Percentiles rank a stretch among this genome's conserved stretches.
phyloP scores from a whole-genome alignment of 2,113 vertebrate genomes.

The Myotis davidii region DNA sequence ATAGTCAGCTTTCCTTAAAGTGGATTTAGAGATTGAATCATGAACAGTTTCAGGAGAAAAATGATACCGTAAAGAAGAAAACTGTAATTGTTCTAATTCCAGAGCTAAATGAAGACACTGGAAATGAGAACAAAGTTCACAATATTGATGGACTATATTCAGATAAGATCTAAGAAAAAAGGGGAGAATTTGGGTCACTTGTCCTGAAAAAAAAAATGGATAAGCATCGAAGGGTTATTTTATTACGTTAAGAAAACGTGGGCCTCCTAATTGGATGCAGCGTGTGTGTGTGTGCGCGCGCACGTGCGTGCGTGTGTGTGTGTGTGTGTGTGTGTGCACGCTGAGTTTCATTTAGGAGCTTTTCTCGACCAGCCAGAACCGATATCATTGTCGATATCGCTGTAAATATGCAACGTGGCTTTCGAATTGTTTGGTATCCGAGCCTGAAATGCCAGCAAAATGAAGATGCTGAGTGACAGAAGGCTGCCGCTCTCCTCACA shows the following conservation, averaged over 20 bases:
- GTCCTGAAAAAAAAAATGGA: not conserved
- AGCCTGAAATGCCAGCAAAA: not conserved
- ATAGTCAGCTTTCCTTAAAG: not conserved
- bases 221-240: not conserved
- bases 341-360: not conserved
- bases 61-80: not conserved
- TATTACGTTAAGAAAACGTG: not conserved
- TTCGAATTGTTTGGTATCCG: constrained; percentile 1
- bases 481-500: too few relatives aligned
- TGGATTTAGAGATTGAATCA: not conserved
- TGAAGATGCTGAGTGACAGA: not conserved
- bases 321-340: too few relatives aligned
- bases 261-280: not conserved
- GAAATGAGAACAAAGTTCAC: not conserved
- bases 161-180: not conserved
- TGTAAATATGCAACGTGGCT: not conserved
- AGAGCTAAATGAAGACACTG: not conserved
- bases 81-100: not conserved
- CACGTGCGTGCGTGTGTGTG: too few relatives aligned
- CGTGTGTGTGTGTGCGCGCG: too few relatives aligned
- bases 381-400: not conserved
- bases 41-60: not conserved
- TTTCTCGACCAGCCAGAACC: not conserved
- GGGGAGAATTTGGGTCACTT: not conserved
- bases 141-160: not conserved